These are phyloP conservation scores for roundworm (Caenorhabditis elegans) DNA, from an alignment of 1,140 invertebrate species.

Conservation along the genomic window DNA sequence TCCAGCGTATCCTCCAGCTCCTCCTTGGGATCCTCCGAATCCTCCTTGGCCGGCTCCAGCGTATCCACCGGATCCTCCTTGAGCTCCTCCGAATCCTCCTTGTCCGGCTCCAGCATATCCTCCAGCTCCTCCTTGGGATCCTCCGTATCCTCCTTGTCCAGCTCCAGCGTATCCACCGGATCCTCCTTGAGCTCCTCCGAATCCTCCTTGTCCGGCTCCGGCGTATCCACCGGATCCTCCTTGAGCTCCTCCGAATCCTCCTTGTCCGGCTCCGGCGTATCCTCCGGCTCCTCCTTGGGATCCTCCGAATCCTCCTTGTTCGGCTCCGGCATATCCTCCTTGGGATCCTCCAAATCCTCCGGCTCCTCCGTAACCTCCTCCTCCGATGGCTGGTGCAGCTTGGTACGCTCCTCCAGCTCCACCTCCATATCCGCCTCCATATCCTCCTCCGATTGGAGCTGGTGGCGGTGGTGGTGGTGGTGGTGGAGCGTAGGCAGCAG, in stretches of 20 bases:
- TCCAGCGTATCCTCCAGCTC: not conserved
- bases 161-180: not conserved
- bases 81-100: not conserved
- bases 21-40: not conserved
- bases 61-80: not conserved
- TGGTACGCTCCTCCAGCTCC: not conserved
- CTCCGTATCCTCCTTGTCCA: not conserved
- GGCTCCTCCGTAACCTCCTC: not conserved
- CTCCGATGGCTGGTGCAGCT: not conserved
- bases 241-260: not conserved
- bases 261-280: not conserved
- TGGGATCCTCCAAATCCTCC: not conserved
- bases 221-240: not conserved
- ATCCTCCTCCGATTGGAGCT: slow-evolving; percentile 5
- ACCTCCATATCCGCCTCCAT: not conserved
- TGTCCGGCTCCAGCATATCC: not conserved
- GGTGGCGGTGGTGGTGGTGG: not conserved
- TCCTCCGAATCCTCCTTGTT: not conserved
- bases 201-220: not conserved
- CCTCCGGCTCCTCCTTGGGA: not conserved
- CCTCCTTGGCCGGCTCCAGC: not conserved
- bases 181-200: not conserved
- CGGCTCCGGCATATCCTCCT: not conserved
- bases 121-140: not conserved
- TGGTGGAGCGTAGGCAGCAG: not conserved